Evolutionary conservation across 64 coral and sea anemone genomes (phyloP).

Genomic region (Stylophora pistillata): DNA sequence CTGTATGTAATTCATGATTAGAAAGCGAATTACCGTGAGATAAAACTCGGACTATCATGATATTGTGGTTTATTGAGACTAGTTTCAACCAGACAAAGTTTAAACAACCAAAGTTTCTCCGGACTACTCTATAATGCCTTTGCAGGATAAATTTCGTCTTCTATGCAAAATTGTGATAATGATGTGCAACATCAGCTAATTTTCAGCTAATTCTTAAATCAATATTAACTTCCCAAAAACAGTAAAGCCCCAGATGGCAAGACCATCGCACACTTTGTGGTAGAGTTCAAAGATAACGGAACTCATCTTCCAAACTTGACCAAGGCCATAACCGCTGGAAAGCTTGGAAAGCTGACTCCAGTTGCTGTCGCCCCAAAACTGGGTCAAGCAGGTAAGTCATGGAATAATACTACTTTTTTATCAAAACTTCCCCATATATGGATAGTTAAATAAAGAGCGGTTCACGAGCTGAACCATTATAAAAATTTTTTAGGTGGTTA

Average conservation of each 20-base stretch:
- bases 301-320: conserved; percentile 50
- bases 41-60: too few relatives aligned
- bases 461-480: too few relatives aligned
- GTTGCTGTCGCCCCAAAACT: conserved; percentile 22
- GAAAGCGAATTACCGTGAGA: too few relatives aligned
- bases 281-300: conserved; percentile 35
- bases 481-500: too few relatives aligned
- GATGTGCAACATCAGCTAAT: not conserved
- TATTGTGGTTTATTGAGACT: too few relatives aligned
- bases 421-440: not conserved
- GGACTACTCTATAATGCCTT: too few relatives aligned
- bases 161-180: not conserved
- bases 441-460: not conserved
- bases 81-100: too few relatives aligned
- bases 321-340: conserved; percentile 15
- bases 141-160: not conserved
- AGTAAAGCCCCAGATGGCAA: conserved; percentile 39
- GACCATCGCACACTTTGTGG: conserved; percentile 12
- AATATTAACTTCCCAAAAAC: not conserved
- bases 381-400: conserved; percentile 24
- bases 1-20: too few relatives aligned
- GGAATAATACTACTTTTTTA: not conserved
- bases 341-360: conserved; percentile 30
- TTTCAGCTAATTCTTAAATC: not conserved
- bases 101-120: too few relatives aligned